Evolutionary conservation across 2,888 invertebrate genomes (phyloP).

Genomic region (Philopedon plagiatum): DNA sequence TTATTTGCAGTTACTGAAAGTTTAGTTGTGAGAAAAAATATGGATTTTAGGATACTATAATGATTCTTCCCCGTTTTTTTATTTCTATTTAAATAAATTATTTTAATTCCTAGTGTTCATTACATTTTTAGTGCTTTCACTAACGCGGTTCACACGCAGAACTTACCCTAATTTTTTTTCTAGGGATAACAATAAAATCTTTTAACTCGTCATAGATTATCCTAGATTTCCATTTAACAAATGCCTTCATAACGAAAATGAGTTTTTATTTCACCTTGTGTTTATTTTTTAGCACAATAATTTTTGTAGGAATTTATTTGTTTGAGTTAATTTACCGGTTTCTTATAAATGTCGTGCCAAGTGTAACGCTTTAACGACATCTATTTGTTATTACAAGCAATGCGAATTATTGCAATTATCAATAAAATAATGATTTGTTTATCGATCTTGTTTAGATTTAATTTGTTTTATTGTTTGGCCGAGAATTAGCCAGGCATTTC

Average conservation of each 20-base stretch:
- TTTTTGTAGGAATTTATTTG: slow-evolving; percentile 7
- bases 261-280: slow-evolving; percentile 18
- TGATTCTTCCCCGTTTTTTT: too few relatives aligned
- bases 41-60: too few relatives aligned
- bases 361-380: slow-evolving; percentile 43
- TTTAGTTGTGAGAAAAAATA: too few relatives aligned
- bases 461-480: slow-evolving; percentile 29
- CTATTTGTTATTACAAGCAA: slow-evolving; percentile 30
- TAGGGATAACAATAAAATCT: slow-evolving; percentile 18
- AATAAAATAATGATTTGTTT: slow-evolving; percentile 40
- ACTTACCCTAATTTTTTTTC: slow-evolving; percentile 2
- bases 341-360: slow-evolving; percentile 45
- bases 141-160: too few relatives aligned
- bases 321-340: slow-evolving; percentile 1
- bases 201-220: slow-evolving; percentile 14
- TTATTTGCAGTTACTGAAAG: too few relatives aligned
- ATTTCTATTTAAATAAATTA: too few relatives aligned
- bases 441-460: slow-evolving; percentile 35
- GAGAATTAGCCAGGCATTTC: slow-evolving; percentile 21
- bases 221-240: slow-evolving; percentile 32
- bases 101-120: too few relatives aligned
- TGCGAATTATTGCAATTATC: slow-evolving; percentile 30
- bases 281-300: slow-evolving; percentile 14
- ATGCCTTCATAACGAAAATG: slow-evolving; percentile 11
- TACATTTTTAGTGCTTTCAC: too few relatives aligned